Conservation (phyloP, 2,888 invertebrate genomes). For the Malthinus flaveolus region DNA sequence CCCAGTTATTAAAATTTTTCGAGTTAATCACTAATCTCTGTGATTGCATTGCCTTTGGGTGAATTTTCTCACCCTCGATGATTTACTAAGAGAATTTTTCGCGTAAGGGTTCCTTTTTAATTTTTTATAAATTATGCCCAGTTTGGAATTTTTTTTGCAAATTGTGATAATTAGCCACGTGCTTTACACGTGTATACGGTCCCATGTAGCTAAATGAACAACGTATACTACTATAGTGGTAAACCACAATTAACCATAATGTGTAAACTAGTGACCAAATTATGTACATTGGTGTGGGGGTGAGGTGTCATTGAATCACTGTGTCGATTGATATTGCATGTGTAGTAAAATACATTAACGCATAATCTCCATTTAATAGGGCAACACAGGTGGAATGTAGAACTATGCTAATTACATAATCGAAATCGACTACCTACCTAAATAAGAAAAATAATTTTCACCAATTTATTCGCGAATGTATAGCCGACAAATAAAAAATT, state of each 20-base stretch:
- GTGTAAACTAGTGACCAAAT: conserved; percentile 58
- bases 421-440: too few relatives aligned
- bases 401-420: conserved; percentile 1
- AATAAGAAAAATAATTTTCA: too few relatives aligned
- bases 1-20: too few relatives aligned
- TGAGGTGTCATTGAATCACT: conserved; percentile 52
- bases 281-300: conserved; percentile 49
- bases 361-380: conserved; percentile 36
- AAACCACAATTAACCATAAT: conserved; percentile 57
- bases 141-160: too few relatives aligned
- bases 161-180: conserved; percentile 39
- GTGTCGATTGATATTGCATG: conserved; percentile 52
- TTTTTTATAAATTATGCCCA: too few relatives aligned
- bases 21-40: too few relatives aligned
- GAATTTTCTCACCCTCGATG: background rate
- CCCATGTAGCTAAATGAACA: conserved; percentile 54
- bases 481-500: too few relatives aligned
- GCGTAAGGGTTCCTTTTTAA: too few relatives aligned
- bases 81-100: background rate
- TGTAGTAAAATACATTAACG: conserved; percentile 49
- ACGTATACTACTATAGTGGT: conserved; percentile 52
- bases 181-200: conserved; percentile 52
- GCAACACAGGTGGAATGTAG: conserved; percentile 20
- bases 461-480: too few relatives aligned
- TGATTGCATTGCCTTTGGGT: too few relatives aligned